These are phyloP conservation scores for Acrocephalus kingi DNA, from an alignment of 2,113 vertebrate genomes.

Conservation along the genomic window DNA sequence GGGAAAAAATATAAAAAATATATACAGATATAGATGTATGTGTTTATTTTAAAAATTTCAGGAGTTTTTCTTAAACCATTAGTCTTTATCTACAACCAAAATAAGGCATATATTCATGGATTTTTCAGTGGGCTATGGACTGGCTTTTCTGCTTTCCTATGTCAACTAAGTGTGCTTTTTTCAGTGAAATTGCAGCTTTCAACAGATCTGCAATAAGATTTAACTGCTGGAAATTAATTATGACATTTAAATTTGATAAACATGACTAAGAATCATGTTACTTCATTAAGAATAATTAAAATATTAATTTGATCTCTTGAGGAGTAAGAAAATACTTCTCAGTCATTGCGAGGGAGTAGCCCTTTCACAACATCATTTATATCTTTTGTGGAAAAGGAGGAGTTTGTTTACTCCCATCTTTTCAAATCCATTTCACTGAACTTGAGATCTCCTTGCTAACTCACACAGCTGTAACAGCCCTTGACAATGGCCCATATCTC, in stretches of 20 bases:
- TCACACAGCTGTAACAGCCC: background rate
- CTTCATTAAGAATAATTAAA: background rate
- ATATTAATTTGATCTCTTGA: background rate
- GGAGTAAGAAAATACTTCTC: background rate
- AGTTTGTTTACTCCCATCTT: background rate
- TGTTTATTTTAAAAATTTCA: background rate
- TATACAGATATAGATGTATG: rapidly evolving
- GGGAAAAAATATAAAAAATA: background rate
- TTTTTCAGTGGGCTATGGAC: background rate
- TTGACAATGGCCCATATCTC: background rate
- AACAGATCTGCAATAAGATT: background rate
- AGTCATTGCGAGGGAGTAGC: background rate
- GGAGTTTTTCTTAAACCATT: background rate
- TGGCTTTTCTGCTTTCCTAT: background rate
- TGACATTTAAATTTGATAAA: background rate
- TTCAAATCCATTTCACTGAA: background rate
- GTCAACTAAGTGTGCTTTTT: background rate
- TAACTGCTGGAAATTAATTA: background rate
- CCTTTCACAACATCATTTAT: background rate
- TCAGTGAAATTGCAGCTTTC: background rate
- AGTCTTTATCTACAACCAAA: background rate
- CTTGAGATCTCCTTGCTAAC: background rate
- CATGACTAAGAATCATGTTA: background rate
- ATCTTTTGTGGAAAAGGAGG: background rate
- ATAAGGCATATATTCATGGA: background rate